Conservation (phyloP, 2,888 invertebrate genomes). For the Margaritifera margaritifera region DNA sequence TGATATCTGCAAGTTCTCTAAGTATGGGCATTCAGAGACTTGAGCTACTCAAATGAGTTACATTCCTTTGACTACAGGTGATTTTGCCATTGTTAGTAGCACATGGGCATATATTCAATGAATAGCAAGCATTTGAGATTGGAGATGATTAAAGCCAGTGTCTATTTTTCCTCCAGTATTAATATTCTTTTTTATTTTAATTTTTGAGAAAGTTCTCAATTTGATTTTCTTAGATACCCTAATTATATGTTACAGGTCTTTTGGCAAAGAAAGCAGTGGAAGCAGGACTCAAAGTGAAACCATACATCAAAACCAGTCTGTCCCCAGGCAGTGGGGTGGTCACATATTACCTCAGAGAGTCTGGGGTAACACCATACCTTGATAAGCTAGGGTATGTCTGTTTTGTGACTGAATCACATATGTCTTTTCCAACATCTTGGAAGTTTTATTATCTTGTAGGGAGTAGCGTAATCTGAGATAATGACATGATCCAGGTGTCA, state of each 20-base stretch:
- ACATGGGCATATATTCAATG: too few species aligned
- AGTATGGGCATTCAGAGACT: too few species aligned
- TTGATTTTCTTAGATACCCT: constrained; percentile 2
- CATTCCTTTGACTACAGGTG: too few species aligned
- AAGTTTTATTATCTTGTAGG: too few species aligned
- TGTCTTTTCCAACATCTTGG: too few species aligned
- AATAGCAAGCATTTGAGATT: background rate
- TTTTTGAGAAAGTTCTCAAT: background rate
- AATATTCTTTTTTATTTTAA: background rate
- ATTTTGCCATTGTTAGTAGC: too few species aligned
- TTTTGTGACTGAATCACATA: too few species aligned
- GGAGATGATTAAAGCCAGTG: background rate
- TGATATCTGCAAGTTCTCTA: too few species aligned
- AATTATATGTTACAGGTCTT: constrained; percentile 73
- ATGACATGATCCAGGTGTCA: too few species aligned
- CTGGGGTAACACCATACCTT: constrained; percentile 91
- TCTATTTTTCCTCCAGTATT: background rate
- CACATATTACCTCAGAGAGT: constrained; percentile 90
- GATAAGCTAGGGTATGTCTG: constrained; percentile 81
- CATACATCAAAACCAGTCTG: constrained; percentile 96
- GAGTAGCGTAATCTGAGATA: too few species aligned
- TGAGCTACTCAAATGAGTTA: too few species aligned
- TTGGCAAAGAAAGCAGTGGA: constrained; percentile 95
- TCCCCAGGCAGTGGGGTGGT: constrained; percentile 97
- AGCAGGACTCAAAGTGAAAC: constrained; percentile 88